Base-by-base conservation (phyloP, 2,888 invertebrate species). In the Agrotis puta region DNA sequence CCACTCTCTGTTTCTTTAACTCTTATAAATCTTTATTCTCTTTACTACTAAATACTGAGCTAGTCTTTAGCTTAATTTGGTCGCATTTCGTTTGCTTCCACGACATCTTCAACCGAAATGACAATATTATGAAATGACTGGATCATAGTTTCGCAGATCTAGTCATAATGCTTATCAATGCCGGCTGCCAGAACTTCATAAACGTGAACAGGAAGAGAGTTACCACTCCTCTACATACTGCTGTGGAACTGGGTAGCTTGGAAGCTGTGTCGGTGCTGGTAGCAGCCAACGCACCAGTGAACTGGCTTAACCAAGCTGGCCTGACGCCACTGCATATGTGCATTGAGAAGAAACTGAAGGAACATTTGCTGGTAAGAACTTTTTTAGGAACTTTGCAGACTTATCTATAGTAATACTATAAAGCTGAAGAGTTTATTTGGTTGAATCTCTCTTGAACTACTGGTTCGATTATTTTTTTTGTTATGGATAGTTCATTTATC, bases 301-400 rank as follows among this genome's bases (percentile, higher is more conserved):
- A 69, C 59, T 76, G 72, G 71, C 24, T 81, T 5, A 82, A 87
- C 50, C 53, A 51, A 13, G 67, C 87, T 9, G 94, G 94, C 0
- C 80, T 89, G 22, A 93, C 94, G 1, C 90, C 93, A 0, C 74
- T 94, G 9, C 94, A 95, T 82, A 70, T 93, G 43, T 92, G 93
- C 7, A 89, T 94, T 14, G 82, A 82, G 33, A 87, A 89, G 24
- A 79, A 88, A 65, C 80, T 88, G 0, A 82, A 87, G 27, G 89
- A 90, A 24, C 84, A 74, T 68, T 72, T 85, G 22, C 85, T 86
- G 86, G 85, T 85, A 14, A 57, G n/a, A 54, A 13, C 5, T 27
- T 6, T 27, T n/a, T 0, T 0, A 2, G n/a, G n/a, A 9, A 27
- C n/a, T 56, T 6, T 54, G 27, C 27, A 24, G 18, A 53, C 22